A percentile compares a stretch with the other conserved stretches of the same genome.
These are phyloP conservation scores for Goniozus legneri DNA, from an alignment of 1,140 invertebrate genomes.

Conservation along the genomic window DNA sequence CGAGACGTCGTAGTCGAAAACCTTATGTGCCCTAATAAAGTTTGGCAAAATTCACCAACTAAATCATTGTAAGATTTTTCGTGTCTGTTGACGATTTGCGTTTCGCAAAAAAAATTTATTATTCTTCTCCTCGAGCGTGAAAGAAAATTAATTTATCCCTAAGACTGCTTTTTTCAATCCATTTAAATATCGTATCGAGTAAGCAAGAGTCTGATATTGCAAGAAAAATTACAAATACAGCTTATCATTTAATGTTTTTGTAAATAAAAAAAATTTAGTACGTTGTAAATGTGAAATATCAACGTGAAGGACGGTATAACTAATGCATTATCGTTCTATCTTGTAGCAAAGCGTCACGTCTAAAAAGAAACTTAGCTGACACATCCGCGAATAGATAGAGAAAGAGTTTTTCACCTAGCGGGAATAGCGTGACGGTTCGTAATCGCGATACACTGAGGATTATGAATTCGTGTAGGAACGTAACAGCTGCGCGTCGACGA, in stretches of 20 bases:
- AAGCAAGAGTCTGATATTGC: too few species aligned
- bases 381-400: background rate
- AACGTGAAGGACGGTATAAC: too few species aligned
- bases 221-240: too few species aligned
- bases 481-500: conserved; percentile 34
- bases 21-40: conserved; percentile 37
- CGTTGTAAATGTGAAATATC: too few species aligned
- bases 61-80: background rate
- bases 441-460: conserved; percentile 34
- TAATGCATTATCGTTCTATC: background rate
- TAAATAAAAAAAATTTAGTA: too few species aligned
- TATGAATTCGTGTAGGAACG: conserved; percentile 39
- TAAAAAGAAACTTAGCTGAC: background rate
- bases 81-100: background rate
- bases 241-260: too few species aligned
- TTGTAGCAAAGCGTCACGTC: background rate
- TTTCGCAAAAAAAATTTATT: background rate
- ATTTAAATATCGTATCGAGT: too few species aligned
- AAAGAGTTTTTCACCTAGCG: background rate
- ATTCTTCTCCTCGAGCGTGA: background rate
- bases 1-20: conserved; percentile 13
- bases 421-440: conserved; percentile 31
- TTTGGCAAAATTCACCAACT: conserved; percentile 6
- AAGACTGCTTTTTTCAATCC: background rate
- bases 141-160: background rate